phyloP scores from a whole-genome alignment of 2,113 vertebrate genomes.

The Sigmodon hispidus region DNA sequence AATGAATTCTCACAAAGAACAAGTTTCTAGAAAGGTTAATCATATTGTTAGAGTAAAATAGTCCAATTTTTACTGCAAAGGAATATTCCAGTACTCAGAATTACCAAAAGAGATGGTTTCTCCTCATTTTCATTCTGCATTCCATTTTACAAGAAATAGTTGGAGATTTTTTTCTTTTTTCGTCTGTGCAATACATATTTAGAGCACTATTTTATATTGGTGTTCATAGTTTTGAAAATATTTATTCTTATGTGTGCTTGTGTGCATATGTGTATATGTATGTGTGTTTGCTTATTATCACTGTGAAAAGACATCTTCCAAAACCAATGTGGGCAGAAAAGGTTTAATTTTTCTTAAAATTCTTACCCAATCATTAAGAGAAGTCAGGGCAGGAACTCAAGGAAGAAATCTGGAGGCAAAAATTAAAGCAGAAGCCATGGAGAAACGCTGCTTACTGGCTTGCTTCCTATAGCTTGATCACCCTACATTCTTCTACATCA shows the following conservation, averaged over 20 bases:
- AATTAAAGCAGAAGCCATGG: not conserved
- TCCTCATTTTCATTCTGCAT: constrained; percentile 57
- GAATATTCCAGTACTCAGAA: constrained; percentile 38
- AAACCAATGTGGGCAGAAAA: not conserved
- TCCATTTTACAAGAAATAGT: constrained; percentile 35
- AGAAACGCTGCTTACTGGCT: not conserved
- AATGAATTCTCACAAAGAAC: constrained; percentile 50
- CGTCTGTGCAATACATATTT: not conserved
- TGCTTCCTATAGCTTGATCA: not conserved
- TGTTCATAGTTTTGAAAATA: not conserved
- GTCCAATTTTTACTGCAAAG: constrained; percentile 45
- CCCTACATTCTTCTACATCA: not conserved
- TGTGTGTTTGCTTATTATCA: not conserved
- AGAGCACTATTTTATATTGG: not conserved
- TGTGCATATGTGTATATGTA: not conserved
- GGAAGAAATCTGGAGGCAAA: not conserved
- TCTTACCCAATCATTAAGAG: not conserved
- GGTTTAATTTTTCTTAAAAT: not conserved
- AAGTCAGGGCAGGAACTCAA: not conserved
- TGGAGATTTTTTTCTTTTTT: not conserved
- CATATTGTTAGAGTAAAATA: constrained; percentile 60
- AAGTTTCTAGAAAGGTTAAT: constrained; percentile 72
- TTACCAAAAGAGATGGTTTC: constrained; percentile 44
- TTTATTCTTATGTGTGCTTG: not conserved
- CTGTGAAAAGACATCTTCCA: not conserved